Evolutionary conservation across 2,888 invertebrate genomes (phyloP), one percentile per base, ranked within the genome.

Genomic region (Rhodophaea formosa): DNA sequence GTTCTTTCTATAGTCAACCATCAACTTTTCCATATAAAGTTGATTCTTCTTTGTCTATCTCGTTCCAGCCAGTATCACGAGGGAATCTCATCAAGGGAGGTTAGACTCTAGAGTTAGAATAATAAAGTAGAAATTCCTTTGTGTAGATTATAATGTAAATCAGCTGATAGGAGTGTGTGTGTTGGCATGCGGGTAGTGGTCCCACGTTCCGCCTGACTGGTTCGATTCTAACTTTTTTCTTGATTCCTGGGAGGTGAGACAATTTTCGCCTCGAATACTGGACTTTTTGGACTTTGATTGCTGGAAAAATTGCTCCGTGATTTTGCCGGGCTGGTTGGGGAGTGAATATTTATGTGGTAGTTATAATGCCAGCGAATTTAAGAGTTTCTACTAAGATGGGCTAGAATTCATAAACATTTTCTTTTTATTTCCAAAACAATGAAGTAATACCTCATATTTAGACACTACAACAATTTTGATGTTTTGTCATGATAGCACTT

Each of bases 181-280:
- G 71, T 57, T 62, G 63, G 64, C 63, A 66, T 68, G 70, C 68
- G 65, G 68, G 67, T 68, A 66, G 70, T 62, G 62, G 69, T 64
- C 70, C 65, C 68, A 63, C 69, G 75, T 71, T 72, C 75, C 72
- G 71, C 71, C 71, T 71, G 74, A 75, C 75, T 74, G 71, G 75
- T 72, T 75, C 69, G 71, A 72, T 72, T 72, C 71, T 68, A 68
- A 72, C 66, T 69, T 65, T 65, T 66, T 64, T 53, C 43, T 59
- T n/a, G 42, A 51, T 51, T 35, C 16, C 17, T 51, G 15, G 51
- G 15, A 42, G 42, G 49, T 42, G 47, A 49, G 42, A 49, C 17
- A 45, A n/a, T 55, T 45, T 45, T 55, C 53, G 44, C 53, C 44
- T 35, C 35, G 35, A 35, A 56, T 47, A n/a, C 16, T 35, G 14